Conservation (phyloP, 23 tunicate genomes). For the Trididemnum clinides region DNA sequence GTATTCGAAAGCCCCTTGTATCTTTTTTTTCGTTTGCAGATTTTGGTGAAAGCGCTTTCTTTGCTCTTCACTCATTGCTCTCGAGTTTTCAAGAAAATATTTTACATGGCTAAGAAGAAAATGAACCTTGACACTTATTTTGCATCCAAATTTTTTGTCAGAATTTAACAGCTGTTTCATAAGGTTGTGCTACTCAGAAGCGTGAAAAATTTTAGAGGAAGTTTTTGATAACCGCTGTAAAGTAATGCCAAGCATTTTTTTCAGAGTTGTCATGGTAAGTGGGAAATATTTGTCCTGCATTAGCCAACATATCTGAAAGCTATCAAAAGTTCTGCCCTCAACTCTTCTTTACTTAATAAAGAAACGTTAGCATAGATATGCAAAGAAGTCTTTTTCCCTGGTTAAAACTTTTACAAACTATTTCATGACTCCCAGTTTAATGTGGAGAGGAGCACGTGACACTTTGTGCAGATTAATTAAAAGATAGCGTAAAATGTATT, state of each 20-base stretch:
- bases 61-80: too few species aligned
- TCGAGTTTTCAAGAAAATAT: too few species aligned
- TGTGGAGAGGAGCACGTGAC: constrained; percentile 16
- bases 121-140: constrained; percentile 17
- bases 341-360: not conserved
- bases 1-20: constrained; percentile 20
- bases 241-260: constrained; percentile 13
- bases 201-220: too few species aligned
- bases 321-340: constrained; percentile 30
- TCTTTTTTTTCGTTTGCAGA: not conserved
- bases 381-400: constrained; percentile 12
- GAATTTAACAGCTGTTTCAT: constrained; percentile 3
- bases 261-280: not conserved
- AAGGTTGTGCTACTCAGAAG: not conserved
- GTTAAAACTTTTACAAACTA: constrained; percentile 13
- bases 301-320: constrained; percentile 16
- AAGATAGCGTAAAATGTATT: too few species aligned
- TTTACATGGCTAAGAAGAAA: constrained; percentile 4
- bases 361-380: not conserved
- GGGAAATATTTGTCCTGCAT: not conserved
- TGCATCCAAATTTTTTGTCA: constrained; percentile 10
- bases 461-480: not conserved
- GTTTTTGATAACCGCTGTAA: constrained; percentile 21
- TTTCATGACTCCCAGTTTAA: constrained; percentile 35
- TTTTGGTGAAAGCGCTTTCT: constrained; percentile 28